A percentile compares a stretch with the other conserved stretches of the same genome.
Conservation (phyloP, 2,113 vertebrate genomes). For the Gnathonemus echidnorhynchus region DNA sequence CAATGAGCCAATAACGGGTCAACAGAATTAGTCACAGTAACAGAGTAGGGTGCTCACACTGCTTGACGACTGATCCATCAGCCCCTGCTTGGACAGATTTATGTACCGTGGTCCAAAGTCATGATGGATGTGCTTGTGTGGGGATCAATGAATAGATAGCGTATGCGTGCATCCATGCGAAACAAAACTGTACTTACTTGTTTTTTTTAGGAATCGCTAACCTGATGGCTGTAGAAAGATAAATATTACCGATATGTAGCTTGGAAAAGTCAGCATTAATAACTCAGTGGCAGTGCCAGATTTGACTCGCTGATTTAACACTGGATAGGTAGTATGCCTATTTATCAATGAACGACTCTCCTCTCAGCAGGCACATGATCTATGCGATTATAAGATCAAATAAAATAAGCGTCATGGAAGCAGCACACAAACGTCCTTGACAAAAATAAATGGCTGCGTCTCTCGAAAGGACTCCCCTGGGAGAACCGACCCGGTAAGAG, state of each 20-base stretch:
- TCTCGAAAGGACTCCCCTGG: constrained; percentile 7
- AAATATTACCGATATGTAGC: constrained; percentile 23
- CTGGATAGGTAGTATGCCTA: not conserved
- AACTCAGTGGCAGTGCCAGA: constrained; percentile 43
- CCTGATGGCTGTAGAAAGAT: constrained; percentile 39
- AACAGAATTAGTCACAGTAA: not conserved
- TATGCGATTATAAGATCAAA: constrained; percentile 30
- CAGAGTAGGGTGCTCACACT: not conserved
- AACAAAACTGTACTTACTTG: constrained; percentile 41
- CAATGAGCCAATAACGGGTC: constrained; percentile 2
- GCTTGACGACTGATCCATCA: constrained; percentile 19
- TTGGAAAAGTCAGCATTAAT: constrained; percentile 61
- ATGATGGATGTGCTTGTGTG: constrained; percentile 51
- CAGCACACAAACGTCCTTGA: constrained; percentile 1
- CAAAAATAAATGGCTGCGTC: constrained; percentile 15
- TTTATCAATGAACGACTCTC: constrained; percentile 45
- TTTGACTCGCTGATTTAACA: constrained; percentile 50
- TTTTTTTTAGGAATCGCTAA: constrained; percentile 43
- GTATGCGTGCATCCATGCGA: constrained; percentile 51
- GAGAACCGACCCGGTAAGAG: not conserved
- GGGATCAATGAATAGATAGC: constrained; percentile 62
- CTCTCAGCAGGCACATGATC: constrained; percentile 26
- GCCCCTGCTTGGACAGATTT: constrained; percentile 44
- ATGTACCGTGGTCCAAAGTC: constrained; percentile 56
- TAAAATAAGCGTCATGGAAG: constrained; percentile 1